Evolutionary conservation across 1,140 invertebrate genomes (phyloP).

Genomic region (Drosophila tsacasi): DNA sequence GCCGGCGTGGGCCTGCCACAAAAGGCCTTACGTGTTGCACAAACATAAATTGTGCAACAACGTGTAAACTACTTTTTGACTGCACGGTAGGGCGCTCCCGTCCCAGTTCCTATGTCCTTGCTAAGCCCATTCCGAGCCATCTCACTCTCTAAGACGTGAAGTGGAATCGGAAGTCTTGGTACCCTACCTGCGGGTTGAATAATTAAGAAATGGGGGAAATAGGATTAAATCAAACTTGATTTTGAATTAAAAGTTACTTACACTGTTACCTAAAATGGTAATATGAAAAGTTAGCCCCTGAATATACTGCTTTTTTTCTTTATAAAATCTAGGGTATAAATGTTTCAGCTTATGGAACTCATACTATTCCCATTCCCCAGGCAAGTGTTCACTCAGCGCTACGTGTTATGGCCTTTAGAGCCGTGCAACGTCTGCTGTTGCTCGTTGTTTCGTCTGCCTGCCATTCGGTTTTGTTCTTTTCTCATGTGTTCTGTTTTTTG

Average conservation of each 20-base stretch:
- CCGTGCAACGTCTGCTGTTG: constrained; percentile 55
- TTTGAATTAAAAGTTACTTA: not conserved
- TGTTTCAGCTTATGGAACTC: constrained; percentile 4
- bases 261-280: not conserved
- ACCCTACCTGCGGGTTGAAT: not conserved
- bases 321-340: not conserved
- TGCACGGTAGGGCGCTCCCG: constrained; percentile 72
- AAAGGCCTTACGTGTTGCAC: constrained; percentile 82
- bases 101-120: constrained; percentile 59
- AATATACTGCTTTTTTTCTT: not conserved
- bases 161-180: not conserved
- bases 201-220: not conserved
- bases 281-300: not conserved
- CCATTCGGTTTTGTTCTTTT: constrained; percentile 39
- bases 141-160: not conserved
- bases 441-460: constrained; percentile 34
- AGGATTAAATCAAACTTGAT: not conserved
- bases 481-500: not conserved
- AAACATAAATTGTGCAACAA: constrained; percentile 85
- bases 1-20: constrained; percentile 57
- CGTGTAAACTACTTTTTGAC: constrained; percentile 85
- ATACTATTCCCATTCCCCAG: constrained; percentile 31
- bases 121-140: constrained; percentile 10
- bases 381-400: constrained; percentile 69
- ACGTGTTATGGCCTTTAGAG: constrained; percentile 74